Evolutionary conservation across 2,113 vertebrate species (phyloP).

Genomic region (Cebus imitator): DNA sequence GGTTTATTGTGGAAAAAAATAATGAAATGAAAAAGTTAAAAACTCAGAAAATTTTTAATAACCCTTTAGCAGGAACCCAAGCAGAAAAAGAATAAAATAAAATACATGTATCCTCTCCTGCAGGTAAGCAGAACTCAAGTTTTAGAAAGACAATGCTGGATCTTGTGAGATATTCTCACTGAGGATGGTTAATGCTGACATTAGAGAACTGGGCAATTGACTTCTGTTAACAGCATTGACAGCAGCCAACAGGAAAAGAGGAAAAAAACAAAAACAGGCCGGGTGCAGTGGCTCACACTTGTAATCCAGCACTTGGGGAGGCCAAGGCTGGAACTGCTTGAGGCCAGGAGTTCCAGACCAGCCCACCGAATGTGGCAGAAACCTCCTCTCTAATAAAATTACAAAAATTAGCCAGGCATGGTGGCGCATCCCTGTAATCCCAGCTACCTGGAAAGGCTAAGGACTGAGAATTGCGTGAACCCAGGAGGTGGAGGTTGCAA

Average conservation of each 20-base stretch:
- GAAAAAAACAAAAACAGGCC: not conserved
- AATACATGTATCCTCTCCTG: not conserved
- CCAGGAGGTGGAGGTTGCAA: too few species aligned
- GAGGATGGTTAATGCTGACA: not conserved
- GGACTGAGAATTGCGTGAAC: too few species aligned
- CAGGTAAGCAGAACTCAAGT: not conserved
- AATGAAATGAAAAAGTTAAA: not conserved
- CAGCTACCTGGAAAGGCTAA: too few species aligned
- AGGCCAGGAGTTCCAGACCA: too few species aligned
- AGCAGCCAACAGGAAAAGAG: not conserved
- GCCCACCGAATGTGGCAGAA: too few species aligned
- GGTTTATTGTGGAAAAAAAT: not conserved
- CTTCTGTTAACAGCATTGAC: not conserved
- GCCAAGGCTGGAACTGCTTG: too few species aligned
- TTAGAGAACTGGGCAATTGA: not conserved
- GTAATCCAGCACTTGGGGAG: too few species aligned
- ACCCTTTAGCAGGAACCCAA: not conserved
- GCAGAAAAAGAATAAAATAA: not conserved
- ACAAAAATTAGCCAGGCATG: too few species aligned
- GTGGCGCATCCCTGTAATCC: too few species aligned
- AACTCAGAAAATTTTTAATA: not conserved
- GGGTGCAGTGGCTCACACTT: too few species aligned
- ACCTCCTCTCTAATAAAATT: too few species aligned
- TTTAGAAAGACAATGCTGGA: not conserved
- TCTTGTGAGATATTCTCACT: not conserved